Conservation (phyloP, 1,140 invertebrate species). For the Achroia grisella region DNA sequence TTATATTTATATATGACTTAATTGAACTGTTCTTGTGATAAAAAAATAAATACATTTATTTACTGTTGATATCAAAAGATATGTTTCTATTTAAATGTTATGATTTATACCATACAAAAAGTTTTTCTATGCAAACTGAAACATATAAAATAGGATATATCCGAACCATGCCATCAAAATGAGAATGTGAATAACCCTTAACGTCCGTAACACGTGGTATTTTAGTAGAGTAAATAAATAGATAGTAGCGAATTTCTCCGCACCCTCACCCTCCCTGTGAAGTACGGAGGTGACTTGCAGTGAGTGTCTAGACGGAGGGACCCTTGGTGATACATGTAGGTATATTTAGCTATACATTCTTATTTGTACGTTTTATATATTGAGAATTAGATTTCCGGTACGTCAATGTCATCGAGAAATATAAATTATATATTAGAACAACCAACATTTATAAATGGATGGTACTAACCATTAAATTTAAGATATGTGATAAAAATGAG, state of each 20-base stretch:
- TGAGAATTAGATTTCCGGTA: too few species aligned
- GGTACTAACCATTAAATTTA: background rate
- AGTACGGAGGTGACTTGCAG: constrained; percentile 52
- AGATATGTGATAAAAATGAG: constrained; percentile 6
- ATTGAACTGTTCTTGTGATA: too few species aligned
- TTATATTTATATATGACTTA: too few species aligned
- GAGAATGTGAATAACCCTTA: constrained; percentile 30
- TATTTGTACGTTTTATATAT: background rate
- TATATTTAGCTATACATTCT: constrained; percentile 25
- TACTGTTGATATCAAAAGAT: too few species aligned
- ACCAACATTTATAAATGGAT: too few species aligned
- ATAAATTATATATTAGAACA: too few species aligned
- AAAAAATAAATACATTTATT: too few species aligned
- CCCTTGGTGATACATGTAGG: constrained; percentile 35
- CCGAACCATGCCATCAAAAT: background rate
- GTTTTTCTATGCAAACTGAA: too few species aligned
- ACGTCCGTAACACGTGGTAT: constrained; percentile 48
- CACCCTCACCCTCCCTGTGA: constrained; percentile 52
- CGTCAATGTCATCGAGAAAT: too few species aligned
- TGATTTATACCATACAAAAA: too few species aligned
- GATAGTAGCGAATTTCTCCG: constrained; percentile 45
- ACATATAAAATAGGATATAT: too few species aligned
- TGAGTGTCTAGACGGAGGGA: constrained; percentile 67
- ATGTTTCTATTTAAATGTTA: too few species aligned
- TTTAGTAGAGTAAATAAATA: constrained; percentile 63